phyloP scores from a whole-genome alignment of 2,113 vertebrate species.

The Lepisosteus oculatus region DNA sequence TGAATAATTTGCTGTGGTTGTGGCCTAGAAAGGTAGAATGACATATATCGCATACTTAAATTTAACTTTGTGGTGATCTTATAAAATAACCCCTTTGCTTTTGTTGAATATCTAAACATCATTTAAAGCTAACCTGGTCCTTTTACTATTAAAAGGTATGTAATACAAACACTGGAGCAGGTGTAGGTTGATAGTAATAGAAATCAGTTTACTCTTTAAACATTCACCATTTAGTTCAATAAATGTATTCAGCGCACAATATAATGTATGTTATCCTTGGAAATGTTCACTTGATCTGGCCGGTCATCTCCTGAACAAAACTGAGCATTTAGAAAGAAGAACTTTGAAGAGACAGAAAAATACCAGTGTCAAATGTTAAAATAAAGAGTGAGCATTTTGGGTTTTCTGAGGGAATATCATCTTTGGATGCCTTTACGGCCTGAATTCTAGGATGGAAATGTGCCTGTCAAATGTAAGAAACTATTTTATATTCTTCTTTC shows the following conservation, averaged over 20 bases:
- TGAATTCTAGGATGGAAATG: background rate
- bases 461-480: background rate
- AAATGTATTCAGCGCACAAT: slow-evolving; percentile 57
- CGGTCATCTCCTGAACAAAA: background rate
- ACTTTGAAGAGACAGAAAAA: background rate
- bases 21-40: no score
- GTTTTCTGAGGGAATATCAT: no score
- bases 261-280: slow-evolving; percentile 40
- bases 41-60: no score
- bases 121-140: slow-evolving; percentile 11
- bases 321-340: background rate
- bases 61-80: background rate
- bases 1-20: no score
- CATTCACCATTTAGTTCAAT: slow-evolving; percentile 55
- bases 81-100: slow-evolving; percentile 30
- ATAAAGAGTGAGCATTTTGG: background rate
- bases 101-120: slow-evolving; percentile 35
- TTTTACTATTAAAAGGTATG: slow-evolving; percentile 51
- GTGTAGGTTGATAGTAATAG: slow-evolving; percentile 58
- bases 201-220: slow-evolving; percentile 57
- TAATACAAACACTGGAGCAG: slow-evolving; percentile 13
- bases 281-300: slow-evolving; percentile 16
- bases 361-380: background rate
- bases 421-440: background rate
- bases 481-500: background rate